Percentiles rank a stretch among this genome's conserved stretches.
These are phyloP conservation scores for Lepus europaeus DNA, from an alignment of 2,113 vertebrate species.

Conservation along the genomic window DNA sequence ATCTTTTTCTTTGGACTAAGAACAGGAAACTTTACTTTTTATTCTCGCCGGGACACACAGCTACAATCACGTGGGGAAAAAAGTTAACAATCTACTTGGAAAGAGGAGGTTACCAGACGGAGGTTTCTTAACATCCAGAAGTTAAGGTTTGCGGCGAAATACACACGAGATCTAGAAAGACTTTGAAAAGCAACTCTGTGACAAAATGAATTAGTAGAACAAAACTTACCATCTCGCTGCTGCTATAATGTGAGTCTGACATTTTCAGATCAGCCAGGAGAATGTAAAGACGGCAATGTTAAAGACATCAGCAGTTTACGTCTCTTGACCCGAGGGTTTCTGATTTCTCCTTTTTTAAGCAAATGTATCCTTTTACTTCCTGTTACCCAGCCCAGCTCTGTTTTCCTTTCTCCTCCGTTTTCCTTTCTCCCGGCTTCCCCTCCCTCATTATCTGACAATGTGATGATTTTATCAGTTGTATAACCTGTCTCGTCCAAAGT, in stretches of 20 bases:
- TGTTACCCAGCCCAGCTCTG: conserved; percentile 27
- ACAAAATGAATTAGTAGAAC: neutral
- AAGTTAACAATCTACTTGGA: neutral
- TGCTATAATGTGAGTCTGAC: neutral
- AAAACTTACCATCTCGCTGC: conserved; percentile 48
- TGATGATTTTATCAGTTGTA: neutral
- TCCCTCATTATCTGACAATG: neutral
- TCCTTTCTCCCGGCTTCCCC: conserved; percentile 25
- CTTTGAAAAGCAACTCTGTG: neutral
- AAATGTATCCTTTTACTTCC: conserved; percentile 77
- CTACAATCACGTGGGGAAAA: neutral
- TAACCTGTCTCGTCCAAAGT: neutral
- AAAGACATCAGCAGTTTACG: neutral
- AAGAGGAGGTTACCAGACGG: neutral
- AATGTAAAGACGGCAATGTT: accelerated
- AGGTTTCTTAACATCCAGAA: neutral
- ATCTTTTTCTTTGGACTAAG: neutral
- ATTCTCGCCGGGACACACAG: neutral
- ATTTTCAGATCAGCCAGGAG: conserved; percentile 6
- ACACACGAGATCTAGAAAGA: neutral
- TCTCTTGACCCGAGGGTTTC: conserved; percentile 5
- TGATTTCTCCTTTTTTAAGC: conserved; percentile 76
- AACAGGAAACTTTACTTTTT: neutral
- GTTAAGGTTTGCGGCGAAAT: neutral
- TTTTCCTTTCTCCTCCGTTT: conserved; percentile 26